Evolutionary conservation across 2,888 invertebrate species (phyloP).

Genomic region (Dicyrtoma fusca): DNA sequence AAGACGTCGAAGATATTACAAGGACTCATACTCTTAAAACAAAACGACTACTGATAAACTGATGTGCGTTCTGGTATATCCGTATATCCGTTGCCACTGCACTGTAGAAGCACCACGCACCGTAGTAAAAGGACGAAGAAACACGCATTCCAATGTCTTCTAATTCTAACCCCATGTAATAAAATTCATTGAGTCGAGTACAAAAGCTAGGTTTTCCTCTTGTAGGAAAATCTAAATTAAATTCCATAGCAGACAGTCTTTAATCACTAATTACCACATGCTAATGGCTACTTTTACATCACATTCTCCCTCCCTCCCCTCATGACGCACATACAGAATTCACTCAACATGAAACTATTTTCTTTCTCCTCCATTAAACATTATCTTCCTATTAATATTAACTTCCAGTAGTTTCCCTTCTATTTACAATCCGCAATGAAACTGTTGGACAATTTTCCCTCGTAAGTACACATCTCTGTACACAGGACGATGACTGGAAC

Average conservation of each 20-base stretch:
- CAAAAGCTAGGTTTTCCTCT: too few species aligned
- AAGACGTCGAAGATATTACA: too few species aligned
- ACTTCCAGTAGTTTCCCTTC: neutral
- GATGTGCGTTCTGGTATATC: too few species aligned
- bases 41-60: too few species aligned
- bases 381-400: slow-evolving; percentile 8
- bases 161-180: too few species aligned
- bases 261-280: slow-evolving; percentile 37
- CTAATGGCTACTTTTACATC: slow-evolving; percentile 31
- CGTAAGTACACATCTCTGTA: neutral
- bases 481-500: too few species aligned
- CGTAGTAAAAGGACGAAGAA: too few species aligned
- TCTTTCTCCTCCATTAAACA: slow-evolving; percentile 23
- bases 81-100: too few species aligned
- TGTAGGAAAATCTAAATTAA: slow-evolving; percentile 25
- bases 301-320: slow-evolving; percentile 3
- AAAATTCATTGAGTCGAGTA: too few species aligned
- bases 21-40: too few species aligned
- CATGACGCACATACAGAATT: slow-evolving; percentile 5
- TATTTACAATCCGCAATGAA: neutral
- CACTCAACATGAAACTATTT: slow-evolving; percentile 12
- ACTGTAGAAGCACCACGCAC: too few species aligned
- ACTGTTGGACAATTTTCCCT: neutral
- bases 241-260: slow-evolving; percentile 26
- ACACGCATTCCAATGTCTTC: too few species aligned